phyloP scores from a whole-genome alignment of 2,797 vertebrate species.

The Hyperoplus immaculatus region DNA sequence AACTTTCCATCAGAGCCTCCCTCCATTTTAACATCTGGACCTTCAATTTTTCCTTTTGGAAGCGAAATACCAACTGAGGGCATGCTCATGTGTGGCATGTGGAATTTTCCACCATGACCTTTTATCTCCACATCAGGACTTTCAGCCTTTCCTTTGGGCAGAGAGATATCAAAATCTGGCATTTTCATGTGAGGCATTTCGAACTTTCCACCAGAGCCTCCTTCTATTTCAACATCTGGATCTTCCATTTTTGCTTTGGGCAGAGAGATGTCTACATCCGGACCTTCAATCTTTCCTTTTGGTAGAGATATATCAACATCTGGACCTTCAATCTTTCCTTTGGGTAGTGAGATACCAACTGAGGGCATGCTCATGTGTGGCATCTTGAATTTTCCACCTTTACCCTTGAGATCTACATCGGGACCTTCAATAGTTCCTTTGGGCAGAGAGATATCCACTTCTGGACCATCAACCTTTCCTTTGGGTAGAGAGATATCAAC shows the following conservation, averaged over 20 bases:
- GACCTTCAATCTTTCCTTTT: constrained; percentile 67
- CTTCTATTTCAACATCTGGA: constrained; percentile 56
- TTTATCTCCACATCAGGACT: too few species aligned
- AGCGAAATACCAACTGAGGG: constrained; percentile 13
- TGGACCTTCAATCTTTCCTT: constrained; percentile 52
- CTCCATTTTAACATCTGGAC: constrained; percentile 60
- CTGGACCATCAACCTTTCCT: neutral
- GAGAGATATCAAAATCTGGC: too few species aligned
- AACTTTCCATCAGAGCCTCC: too few species aligned
- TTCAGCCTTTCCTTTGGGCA: too few species aligned
- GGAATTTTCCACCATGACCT: too few species aligned
- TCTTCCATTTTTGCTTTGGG: constrained; percentile 63
- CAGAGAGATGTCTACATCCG: constrained; percentile 59
- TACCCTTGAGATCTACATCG: constrained; percentile 30
- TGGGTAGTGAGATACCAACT: constrained; percentile 72
- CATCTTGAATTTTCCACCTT: constrained; percentile 47
- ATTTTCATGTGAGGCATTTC: too few species aligned
- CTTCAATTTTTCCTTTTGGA: constrained; percentile 46
- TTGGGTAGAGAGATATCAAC: too few species aligned
- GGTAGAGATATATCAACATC: constrained; percentile 49
- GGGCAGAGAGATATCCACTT: constrained; percentile 75
- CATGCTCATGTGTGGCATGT: too few species aligned
- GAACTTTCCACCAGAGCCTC: too few species aligned
- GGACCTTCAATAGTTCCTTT: constrained; percentile 60
- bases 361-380: constrained; percentile 71